A percentile compares a stretch with the other conserved stretches of the same genome.
Conservation (phyloP, 2,888 invertebrate genomes). For the Spilarctia lutea region DNA sequence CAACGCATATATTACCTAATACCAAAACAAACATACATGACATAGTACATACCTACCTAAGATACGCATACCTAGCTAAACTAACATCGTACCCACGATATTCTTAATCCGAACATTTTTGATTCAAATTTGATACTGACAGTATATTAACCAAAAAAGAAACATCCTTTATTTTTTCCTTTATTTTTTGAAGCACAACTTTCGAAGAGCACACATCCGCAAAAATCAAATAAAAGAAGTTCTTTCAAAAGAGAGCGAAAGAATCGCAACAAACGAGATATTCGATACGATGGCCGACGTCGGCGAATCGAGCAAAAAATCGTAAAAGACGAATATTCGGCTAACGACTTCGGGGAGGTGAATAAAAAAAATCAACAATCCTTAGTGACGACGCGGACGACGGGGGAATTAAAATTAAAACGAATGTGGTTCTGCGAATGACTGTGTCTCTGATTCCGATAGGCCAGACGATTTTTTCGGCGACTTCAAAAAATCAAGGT, state of each 20-base stretch:
- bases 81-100: no score
- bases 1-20: no score
- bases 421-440: conserved; percentile 65
- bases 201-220: conserved; percentile 16
- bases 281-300: conserved; percentile 50
- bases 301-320: conserved; percentile 47
- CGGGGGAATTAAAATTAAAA: conserved; percentile 74
- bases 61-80: no score
- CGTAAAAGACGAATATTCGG: conserved; percentile 52
- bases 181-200: conserved; percentile 26
- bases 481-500: not conserved
- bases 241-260: conserved; percentile 37
- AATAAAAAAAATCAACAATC: conserved; percentile 66
- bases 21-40: no score
- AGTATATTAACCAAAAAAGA: not conserved
- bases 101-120: not conserved
- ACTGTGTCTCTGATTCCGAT: conserved; percentile 32
- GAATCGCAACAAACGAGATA: conserved; percentile 42
- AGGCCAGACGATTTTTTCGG: conserved; percentile 12
- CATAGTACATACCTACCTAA: no score
- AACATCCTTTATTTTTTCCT: conserved; percentile 28
- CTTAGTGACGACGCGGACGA: conserved; percentile 65
- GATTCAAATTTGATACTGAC: not conserved
- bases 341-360: conserved; percentile 64
- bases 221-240: conserved; percentile 39